These are phyloP conservation scores for Drosophila demipolita DNA, from an alignment of 2,888 invertebrate species.

Conservation along the genomic window DNA sequence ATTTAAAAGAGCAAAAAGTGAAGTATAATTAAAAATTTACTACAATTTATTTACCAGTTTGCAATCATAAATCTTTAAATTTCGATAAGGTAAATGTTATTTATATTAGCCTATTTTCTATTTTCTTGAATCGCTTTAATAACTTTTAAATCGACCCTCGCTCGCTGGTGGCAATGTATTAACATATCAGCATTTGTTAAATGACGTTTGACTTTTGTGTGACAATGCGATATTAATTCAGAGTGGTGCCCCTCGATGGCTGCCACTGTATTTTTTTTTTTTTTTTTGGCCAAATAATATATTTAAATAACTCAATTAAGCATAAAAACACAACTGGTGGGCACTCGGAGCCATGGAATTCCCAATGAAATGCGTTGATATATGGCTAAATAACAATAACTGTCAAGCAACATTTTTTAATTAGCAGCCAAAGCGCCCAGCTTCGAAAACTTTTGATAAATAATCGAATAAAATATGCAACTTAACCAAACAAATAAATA, in stretches of 20 bases:
- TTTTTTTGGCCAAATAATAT: constrained; percentile 71
- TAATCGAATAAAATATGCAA: constrained; percentile 66
- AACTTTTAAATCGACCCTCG: constrained; percentile 30
- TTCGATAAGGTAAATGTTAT: background rate
- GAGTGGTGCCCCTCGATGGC: constrained; percentile 42
- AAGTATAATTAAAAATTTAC: background rate
- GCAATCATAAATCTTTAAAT: background rate
- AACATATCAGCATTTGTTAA: constrained; percentile 83
- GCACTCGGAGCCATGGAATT: constrained; percentile 66
- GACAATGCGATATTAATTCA: constrained; percentile 80
- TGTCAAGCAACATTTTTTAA: constrained; percentile 75
- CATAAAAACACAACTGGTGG: constrained; percentile 77
- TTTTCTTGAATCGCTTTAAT: background rate
- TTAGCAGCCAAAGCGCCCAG: constrained; percentile 59
- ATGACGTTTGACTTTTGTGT: constrained; percentile 82
- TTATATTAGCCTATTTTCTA: background rate
- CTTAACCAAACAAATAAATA: constrained; percentile 62
- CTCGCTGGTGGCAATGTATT: constrained; percentile 63
- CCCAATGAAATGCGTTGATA: constrained; percentile 79
- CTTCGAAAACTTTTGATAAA: constrained; percentile 48
- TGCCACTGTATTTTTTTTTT: constrained; percentile 24
- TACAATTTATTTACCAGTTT: background rate
- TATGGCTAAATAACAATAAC: constrained; percentile 79
- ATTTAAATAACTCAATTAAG: constrained; percentile 81
- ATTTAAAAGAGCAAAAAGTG: background rate